A percentile compares a stretch with the other conserved stretches of the same genome.
Conservation (phyloP, 2,888 invertebrate genomes). For the Epirrhoe tristata region DNA sequence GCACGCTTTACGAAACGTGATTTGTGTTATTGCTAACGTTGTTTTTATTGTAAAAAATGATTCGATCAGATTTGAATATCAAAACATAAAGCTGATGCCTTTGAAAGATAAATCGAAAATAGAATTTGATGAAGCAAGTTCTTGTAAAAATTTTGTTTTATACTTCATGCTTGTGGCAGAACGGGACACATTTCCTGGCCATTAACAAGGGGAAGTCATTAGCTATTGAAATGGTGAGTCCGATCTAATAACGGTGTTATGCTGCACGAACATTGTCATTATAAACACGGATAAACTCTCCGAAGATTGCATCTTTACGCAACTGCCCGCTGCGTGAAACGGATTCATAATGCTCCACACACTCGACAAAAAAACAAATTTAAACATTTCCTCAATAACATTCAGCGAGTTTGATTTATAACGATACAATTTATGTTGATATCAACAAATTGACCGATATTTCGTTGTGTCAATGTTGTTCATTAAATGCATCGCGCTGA, state of each 20-base stretch:
- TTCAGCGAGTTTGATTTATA: constrained; percentile 30
- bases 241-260: constrained; percentile 74
- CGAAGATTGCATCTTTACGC: constrained; percentile 70
- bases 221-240: constrained; percentile 68
- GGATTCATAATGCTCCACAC: constrained; percentile 48
- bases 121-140: constrained; percentile 13
- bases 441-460: constrained; percentile 29
- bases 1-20: not conserved
- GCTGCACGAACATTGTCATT: constrained; percentile 65
- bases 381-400: constrained; percentile 43
- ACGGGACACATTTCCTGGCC: constrained; percentile 70
- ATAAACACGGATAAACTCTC: constrained; percentile 65
- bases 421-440: too few relatives aligned
- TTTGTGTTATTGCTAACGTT: not conserved
- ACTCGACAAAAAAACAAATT: constrained; percentile 47
- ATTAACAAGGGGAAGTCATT: constrained; percentile 75
- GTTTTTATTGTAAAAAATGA: not conserved
- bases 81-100: not conserved
- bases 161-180: constrained; percentile 48
- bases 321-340: constrained; percentile 56
- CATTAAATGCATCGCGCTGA: not conserved
- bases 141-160: constrained; percentile 37
- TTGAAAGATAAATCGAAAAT: not conserved
- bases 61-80: not conserved
- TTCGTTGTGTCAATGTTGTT: constrained; percentile 11